These are phyloP conservation scores for Anisognathus igniventris DNA, from an alignment of 2,797 vertebrate genomes.

Conservation along the genomic window DNA sequence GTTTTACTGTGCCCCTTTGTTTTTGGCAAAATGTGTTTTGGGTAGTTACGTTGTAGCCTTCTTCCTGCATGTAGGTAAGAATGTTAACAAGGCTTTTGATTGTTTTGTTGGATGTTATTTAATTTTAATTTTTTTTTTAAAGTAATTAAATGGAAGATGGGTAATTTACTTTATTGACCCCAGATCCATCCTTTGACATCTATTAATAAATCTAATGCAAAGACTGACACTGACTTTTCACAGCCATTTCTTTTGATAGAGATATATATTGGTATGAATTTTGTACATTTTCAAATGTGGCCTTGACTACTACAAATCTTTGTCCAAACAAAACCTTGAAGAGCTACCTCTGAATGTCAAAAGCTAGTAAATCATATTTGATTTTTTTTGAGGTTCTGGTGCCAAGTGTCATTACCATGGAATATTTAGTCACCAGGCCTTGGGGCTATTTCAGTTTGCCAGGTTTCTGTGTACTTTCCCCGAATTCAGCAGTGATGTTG, in stretches of 20 bases:
- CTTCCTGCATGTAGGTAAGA: background rate
- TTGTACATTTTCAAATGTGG: background rate
- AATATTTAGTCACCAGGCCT: background rate
- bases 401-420: background rate
- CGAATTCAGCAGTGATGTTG: accelerated
- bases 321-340: background rate
- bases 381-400: background rate
- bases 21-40: background rate
- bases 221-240: background rate
- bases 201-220: background rate
- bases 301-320: background rate
- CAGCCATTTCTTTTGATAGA: accelerated
- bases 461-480: background rate
- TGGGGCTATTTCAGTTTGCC: background rate
- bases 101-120: background rate
- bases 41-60: background rate
- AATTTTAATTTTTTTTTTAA: background rate
- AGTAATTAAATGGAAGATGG: background rate
- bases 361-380: background rate
- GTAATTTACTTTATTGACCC: background rate
- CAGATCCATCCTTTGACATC: background rate
- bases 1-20: background rate
- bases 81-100: background rate
- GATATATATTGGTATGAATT: accelerated
- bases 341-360: background rate